Percentiles rank a stretch among this genome's conserved stretches.
Conservation (phyloP, 2,888 invertebrate species). For the Tribolium freemani region DNA sequence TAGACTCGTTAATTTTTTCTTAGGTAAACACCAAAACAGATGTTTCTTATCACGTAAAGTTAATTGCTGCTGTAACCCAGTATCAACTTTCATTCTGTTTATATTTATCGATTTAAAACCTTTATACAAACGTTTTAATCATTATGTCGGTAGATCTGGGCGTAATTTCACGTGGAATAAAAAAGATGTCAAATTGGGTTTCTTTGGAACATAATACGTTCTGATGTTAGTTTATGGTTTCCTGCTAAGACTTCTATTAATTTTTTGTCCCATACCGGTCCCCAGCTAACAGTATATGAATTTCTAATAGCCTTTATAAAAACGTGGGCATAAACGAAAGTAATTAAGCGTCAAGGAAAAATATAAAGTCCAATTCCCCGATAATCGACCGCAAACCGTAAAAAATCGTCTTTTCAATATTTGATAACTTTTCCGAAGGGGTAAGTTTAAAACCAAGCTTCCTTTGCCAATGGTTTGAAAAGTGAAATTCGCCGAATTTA, state of each 20-base stretch:
- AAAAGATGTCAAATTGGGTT: conserved; percentile 38
- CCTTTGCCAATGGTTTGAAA: conserved; percentile 23
- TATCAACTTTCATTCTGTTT: conserved; percentile 39
- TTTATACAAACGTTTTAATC: conserved; percentile 21
- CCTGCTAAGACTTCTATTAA: conserved; percentile 37
- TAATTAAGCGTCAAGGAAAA: conserved; percentile 26
- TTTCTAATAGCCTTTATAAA: conserved; percentile 26
- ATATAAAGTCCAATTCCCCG: conserved; percentile 20
- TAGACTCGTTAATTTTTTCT: conserved; percentile 33
- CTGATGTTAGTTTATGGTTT: conserved; percentile 42
- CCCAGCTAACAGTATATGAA: conserved; percentile 25
- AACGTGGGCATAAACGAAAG: conserved; percentile 19
- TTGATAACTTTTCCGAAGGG: conserved; percentile 8
- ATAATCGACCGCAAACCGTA: conserved; percentile 28
- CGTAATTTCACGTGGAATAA: conserved; percentile 24
- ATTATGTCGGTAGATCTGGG: conserved; percentile 6
- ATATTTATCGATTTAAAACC: conserved; percentile 24
- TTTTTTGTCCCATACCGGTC: conserved; percentile 28
- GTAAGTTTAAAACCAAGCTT: not conserved
- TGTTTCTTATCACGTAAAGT: conserved; percentile 31
- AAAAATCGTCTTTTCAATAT: conserved; percentile 27
- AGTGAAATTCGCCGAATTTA: conserved; percentile 31
- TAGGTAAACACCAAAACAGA: conserved; percentile 27
- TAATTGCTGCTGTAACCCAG: conserved; percentile 18
- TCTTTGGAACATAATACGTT: conserved; percentile 30